Evolutionary conservation across 1,140 invertebrate genomes (phyloP), one percentile per base, ranked within the genome.

Genomic region (Drosophila novamexicana): DNA sequence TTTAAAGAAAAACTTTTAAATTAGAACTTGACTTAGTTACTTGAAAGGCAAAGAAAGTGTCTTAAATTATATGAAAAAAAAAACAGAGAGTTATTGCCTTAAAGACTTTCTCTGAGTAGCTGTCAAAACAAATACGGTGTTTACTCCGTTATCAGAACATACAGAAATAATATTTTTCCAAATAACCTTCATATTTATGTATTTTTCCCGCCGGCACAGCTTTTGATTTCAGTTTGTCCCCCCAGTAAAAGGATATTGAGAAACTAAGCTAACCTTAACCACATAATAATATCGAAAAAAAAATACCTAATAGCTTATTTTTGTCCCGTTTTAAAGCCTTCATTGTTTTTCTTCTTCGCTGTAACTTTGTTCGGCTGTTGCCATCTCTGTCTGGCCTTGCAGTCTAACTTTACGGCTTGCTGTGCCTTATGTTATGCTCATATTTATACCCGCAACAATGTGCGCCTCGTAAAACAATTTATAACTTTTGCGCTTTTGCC

Each of bases 401-500:
- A 53, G 69, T 32, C 37, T 18, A 79, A 82, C 62, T 83, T 82
- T 52, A 49, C 66, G 80, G 75, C 80, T 71, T 83, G 47, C 67
- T 59, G 50, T 71, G 80, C 68, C 81, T 82, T 76, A 68, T 62
- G 65, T 68, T 74, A 61, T 62, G 50, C 71, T 65, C 63, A 70
- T 81, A 65, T 72, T 84, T 84, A 80, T 79, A 45, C 59, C 74
- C 61, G 62, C 66, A 78, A 79, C 83, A 88, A 76, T 76, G 82
- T 85, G 75, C 79, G 79, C 83, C 82, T 88, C 81, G 82, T 88
- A 81, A 82, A 86, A 86, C 82, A 86, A 86, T 86, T 88, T 88
- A 86, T 88, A 86, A 86, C 82, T 88, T 86, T 86, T 86, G 82
- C 83, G 82, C 79, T 82, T 79, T 88, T 86, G 83, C 83, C 83